Evolutionary conservation across 2,797 vertebrate genomes (phyloP).

Genomic region (Nyctibius grandis): DNA sequence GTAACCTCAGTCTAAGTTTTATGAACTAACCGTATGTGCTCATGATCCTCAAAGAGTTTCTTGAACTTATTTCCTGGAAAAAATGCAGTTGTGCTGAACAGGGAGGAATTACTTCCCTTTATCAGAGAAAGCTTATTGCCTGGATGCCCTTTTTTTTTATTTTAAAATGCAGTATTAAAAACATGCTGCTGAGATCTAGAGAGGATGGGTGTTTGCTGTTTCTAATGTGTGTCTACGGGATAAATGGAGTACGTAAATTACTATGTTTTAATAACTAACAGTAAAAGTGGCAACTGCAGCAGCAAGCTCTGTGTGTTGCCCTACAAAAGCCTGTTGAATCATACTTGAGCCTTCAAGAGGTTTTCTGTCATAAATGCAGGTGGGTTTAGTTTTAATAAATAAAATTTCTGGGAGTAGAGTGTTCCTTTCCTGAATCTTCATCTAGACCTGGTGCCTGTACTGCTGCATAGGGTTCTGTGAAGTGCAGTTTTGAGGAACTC

Average conservation of each 20-base stretch:
- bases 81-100: not conserved
- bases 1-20: slow-evolving; percentile 59
- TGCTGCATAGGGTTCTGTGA: not conserved
- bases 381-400: not conserved
- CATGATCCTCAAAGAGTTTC: not conserved
- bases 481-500: not conserved
- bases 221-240: not conserved
- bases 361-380: not conserved
- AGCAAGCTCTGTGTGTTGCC: not conserved
- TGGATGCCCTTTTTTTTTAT: not conserved
- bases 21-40: slow-evolving; percentile 55
- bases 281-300: not conserved
- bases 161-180: not conserved
- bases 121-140: not conserved
- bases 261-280: not conserved
- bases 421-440: not conserved
- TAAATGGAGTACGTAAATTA: not conserved
- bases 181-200: not conserved
- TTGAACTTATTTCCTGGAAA: slow-evolving; percentile 14
- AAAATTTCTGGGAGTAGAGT: too few species aligned
- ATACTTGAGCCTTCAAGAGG: not conserved
- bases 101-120: not conserved
- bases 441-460: not conserved
- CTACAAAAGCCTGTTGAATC: not conserved
- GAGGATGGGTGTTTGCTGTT: not conserved